A percentile compares a stretch with the other conserved stretches of the same genome.
These are phyloP conservation scores for Drosophila rubida DNA, from an alignment of 2,888 invertebrate species.

Conservation along the genomic window DNA sequence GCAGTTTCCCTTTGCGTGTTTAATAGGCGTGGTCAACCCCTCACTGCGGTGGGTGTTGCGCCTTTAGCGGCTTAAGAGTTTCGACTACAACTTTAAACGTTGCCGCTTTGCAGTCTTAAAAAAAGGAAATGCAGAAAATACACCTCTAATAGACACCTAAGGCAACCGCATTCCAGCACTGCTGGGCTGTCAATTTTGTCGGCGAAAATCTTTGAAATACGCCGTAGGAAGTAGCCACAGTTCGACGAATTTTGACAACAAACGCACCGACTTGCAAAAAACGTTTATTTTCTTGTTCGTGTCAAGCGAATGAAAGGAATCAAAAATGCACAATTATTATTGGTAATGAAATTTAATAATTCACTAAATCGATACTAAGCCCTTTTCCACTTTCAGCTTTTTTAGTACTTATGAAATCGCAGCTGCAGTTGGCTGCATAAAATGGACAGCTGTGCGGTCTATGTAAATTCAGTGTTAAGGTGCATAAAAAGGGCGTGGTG, in stretches of 20 bases:
- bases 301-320: not conserved
- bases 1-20: constrained; percentile 42
- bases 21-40: constrained; percentile 38
- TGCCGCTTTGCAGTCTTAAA: constrained; percentile 52
- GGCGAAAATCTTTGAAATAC: constrained; percentile 43
- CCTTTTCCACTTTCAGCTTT: not conserved
- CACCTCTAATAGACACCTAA: constrained; percentile 72
- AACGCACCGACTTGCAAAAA: constrained; percentile 11
- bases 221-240: constrained; percentile 23
- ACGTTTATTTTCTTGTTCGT: too few relatives aligned
- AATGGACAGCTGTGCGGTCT: constrained; percentile 25
- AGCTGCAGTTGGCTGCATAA: not conserved
- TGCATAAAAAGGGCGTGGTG: constrained; percentile 71
- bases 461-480: constrained; percentile 66
- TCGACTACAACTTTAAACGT: constrained; percentile 47
- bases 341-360: not conserved
- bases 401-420: not conserved
- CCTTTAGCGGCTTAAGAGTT: constrained; percentile 73
- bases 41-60: constrained; percentile 68
- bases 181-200: constrained; percentile 12
- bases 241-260: constrained; percentile 44
- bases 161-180: constrained; percentile 32
- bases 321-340: too few relatives aligned
- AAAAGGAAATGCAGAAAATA: constrained; percentile 18
- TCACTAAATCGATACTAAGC: not conserved